Base-by-base conservation (phyloP, 2,888 invertebrate genomes). In the Heliconius hortense region DNA sequence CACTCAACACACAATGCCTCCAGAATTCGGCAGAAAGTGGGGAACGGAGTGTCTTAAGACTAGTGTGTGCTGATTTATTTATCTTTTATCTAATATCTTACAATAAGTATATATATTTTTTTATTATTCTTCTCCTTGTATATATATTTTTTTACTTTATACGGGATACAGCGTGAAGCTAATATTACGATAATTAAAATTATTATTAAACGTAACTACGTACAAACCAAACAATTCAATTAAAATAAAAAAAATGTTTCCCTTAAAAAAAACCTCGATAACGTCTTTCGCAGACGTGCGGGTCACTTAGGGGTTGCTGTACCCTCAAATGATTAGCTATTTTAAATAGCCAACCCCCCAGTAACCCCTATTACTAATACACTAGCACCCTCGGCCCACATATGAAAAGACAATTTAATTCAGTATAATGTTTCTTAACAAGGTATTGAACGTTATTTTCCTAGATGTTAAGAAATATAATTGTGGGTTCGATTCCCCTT, bases 241-340 rank as follows among this genome's bases (percentile, higher is more conserved):
- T 39, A 28, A 59, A 72, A 77, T 77, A 5, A 18, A 21, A 48
- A 43, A 43, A 78, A 75, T 77, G 74, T 35, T 2, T 28, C 48
- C 21, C 15, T 43, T 67, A 24, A 31, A 68, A 67, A 43, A 73
- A 67, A 73, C 60, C 68, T 73, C 60, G 73, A 68, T 73, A 68
- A 73, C 73, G 73, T 73, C 73, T 73, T 73, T n/a, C 43, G 43
- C 67, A 73, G 73, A 60, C 73, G 73, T 79, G 76, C 75, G 77
- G 75, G 72, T 73, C 74, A 28, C 67, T 28, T 53, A 69, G 48
- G 68, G 66, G 43, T 66, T n/a, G 66, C 13, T 43, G 21, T 66
- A 35, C 66, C 66, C 66, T 39, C 39, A 66, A 53, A 69, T 69
- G 53, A 69, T 56, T 53, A 69, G 53, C 31, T 53, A 69, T 69